Evolutionary conservation across 2,888 invertebrate species (phyloP), one percentile per base, ranked within the genome.

Genomic region (Rotaria socialis): DNA sequence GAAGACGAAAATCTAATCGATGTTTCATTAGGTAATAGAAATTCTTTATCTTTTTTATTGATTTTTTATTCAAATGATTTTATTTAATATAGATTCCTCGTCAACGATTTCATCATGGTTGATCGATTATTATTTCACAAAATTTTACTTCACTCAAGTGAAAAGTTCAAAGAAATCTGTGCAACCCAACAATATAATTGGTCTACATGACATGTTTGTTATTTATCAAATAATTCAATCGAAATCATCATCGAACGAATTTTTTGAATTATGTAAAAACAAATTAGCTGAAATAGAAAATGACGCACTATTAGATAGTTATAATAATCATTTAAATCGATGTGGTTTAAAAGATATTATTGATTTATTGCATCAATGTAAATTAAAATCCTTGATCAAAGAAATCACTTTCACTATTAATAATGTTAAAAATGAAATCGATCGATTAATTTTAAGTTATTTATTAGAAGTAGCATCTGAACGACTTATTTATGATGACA

Each of bases 171-270:
- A 67, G 35, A 67, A 67, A 35, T 67, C 67, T 2, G 35, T 67
- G 5, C 67, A 67, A 67, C 67, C 67, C 4, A 80, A 47, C n/a
- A 80, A 14, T 47, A 47, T 80, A 11, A 47, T 80, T 43, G 80
- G 80, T 80, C 24, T 47, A 47, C 80, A 80, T 80, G 80, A 80
- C 35, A 80, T 80, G 80, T 80, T 80, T 80, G n/a, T 80, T n/a
- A 80, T 80, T 24, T 80, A 80, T 80, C 43, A 80, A 75, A 80
- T 80, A 24, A 47, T 80, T 47, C 47, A 47, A 35, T 6, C 19
- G 19, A 16, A 10, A 35, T 10, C 67, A 35, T 8, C 67, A 67
- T 41, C 35, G 6, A 67, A 7, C 0, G 35, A 67, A 19, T 67
- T 67, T 47, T n/a, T 47, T 5, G n/a, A 80, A 4, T 80, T 80